These are phyloP conservation scores for Phaethornis superciliosus DNA, from an alignment of 2,113 vertebrate genomes.

Conservation along the genomic window DNA sequence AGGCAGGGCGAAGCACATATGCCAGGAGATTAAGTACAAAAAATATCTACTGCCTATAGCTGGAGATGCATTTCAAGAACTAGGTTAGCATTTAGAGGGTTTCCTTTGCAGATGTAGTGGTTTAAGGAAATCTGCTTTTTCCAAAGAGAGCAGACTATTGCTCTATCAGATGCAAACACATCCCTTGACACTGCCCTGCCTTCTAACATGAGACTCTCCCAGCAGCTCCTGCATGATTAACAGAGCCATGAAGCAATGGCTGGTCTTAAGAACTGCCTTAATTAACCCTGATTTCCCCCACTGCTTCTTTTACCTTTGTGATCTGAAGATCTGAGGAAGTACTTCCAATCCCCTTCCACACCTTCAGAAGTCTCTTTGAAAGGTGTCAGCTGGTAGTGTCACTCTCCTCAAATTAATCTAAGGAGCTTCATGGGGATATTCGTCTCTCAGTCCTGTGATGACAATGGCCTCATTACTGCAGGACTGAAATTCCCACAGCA, in stretches of 20 bases:
- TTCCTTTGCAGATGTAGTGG: background rate
- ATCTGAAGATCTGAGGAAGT: background rate
- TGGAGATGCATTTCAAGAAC: background rate
- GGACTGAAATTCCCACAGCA: background rate
- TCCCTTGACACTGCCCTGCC: background rate
- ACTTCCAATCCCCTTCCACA: background rate
- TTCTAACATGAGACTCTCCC: background rate
- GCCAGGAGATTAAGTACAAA: background rate
- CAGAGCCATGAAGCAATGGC: background rate
- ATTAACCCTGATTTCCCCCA: background rate
- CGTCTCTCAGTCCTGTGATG: background rate
- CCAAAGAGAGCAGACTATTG: background rate
- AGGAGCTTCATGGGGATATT: background rate
- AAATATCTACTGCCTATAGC: background rate
- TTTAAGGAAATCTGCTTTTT: background rate
- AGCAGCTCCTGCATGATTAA: background rate
- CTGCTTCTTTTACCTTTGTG: background rate
- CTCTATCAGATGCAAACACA: background rate
- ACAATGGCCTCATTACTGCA: background rate
- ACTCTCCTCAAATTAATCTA: conserved; percentile 4
- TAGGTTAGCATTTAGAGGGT: background rate
- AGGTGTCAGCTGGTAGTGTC: background rate
- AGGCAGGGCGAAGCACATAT: background rate
- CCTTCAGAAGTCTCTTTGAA: background rate
- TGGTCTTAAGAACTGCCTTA: conserved; percentile 1